Base-by-base conservation (phyloP, 2,888 invertebrate species). In the Lacanobia oleracea region DNA sequence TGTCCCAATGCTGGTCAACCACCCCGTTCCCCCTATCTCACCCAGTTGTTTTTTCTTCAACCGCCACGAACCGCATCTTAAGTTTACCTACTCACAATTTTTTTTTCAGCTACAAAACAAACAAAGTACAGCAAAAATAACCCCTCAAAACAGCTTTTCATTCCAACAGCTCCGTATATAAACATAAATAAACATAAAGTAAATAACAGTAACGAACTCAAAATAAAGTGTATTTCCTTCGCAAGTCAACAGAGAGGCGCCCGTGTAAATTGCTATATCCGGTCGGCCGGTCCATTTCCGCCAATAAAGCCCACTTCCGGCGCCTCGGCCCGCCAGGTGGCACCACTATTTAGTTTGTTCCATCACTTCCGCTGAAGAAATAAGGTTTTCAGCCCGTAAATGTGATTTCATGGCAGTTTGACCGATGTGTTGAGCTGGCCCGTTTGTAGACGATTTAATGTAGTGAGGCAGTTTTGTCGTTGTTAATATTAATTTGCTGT, bases 181-280 rank as follows among this genome's bases (percentile, higher is more conserved):
- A 72, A 72, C 23, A 56, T 48, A 65, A 61, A 81, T 51, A 71
- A 67, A 21, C 40, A 10, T 56, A 53, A 27, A 18, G 54, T 53
- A 74, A 81, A 80, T 57, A 69, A 64, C 79, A 54, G 68, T 74
- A 82, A 84, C 77, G 45, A 85, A 87, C 60, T 81, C 60, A 61
- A 81, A 84, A 86, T 82, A 87, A 88, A 90, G 67, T 72, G 72
- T 81, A 86, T 91, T 91, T 90, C 91, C 89, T 79, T 80, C 84
- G 86, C 85, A 68, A 77, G 78, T 75, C 77, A 87, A 89, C 87
- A 86, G 87, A 85, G 80, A 83, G 78, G 43, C 78, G 81, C 79
- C 87, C 86, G 91, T 88, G 93, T 90, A 94, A 94, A 94, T 94
- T 94, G 94, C 85, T 87, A 91, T 92, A 90, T 94, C 94, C 94